Evolutionary conservation across 2,113 vertebrate genomes (phyloP).

Genomic region (Anarhynchus alexandrinus): DNA sequence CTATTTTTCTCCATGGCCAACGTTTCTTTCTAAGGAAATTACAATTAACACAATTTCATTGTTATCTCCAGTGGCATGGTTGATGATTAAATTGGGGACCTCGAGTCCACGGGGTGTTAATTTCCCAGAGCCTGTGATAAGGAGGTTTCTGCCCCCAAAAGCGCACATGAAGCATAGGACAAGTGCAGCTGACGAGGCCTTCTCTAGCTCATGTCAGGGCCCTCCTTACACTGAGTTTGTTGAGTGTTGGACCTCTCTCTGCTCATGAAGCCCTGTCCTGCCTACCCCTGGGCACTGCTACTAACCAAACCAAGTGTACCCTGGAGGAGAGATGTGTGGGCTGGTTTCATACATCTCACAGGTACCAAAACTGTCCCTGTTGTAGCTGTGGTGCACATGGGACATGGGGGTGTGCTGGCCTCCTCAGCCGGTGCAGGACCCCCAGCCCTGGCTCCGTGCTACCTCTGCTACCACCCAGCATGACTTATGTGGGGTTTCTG

Average conservation of each 20-base stretch:
- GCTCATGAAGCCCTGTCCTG: not conserved
- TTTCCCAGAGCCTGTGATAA: not conserved
- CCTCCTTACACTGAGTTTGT: not conserved
- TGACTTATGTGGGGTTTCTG: not conserved
- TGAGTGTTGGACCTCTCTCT: fast-evolving
- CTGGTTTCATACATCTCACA: not conserved
- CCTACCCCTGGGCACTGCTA: not conserved
- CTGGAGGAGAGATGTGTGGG: not conserved
- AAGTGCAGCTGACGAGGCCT: not conserved
- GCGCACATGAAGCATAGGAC: fast-evolving
- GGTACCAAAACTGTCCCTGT: too few relatives aligned
- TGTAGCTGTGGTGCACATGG: fast-evolving
- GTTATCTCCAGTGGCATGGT: not conserved
- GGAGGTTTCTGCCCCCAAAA: not conserved
- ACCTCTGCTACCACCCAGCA: not conserved
- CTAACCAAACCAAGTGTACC: not conserved
- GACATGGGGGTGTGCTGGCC: not conserved
- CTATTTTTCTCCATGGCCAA: not conserved
- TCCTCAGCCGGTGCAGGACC: fast-evolving
- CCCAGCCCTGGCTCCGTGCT: fast-evolving
- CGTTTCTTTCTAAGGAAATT: not conserved
- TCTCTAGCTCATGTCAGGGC: not conserved
- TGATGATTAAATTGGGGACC: not conserved
- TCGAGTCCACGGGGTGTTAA: fast-evolving
- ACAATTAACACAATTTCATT: not conserved